Base-by-base conservation (phyloP, 1,140 invertebrate species). In the Trichonephila clavipes region DNA sequence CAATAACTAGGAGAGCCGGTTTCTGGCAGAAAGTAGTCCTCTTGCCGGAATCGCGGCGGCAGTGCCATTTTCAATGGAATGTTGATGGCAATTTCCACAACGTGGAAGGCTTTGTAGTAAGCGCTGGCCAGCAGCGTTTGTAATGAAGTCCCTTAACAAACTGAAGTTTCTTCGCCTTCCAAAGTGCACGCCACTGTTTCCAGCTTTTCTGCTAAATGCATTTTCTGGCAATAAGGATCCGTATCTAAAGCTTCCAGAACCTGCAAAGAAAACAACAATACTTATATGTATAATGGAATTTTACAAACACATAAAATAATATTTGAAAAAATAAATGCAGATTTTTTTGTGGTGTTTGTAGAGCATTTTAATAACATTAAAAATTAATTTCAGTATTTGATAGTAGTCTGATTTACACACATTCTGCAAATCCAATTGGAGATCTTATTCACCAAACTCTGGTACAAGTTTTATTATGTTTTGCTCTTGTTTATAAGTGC, bases 111-210 rank as follows among this genome's bases (percentile, higher is more conserved):
- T 28, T 93, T 28, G 62, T 61, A 69, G 19, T 91, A 21, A 59
- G 18, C 24, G 92, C 92, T 94, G 92, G 58, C 92, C 92, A 89
- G 92, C 92, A 94, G 92, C 92, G 44, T 72, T 87, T 59, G 24
- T n/a, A 83, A 51, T 64, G 28, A 14, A 83, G 24, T 82, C 19
- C 8, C 77, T 86, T 95, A 95, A 88, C 95, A 95, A 72, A 94
- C 95, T 88, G 92, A 95, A 62, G 90, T 95, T 93, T 94, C 95
- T 94, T 94, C 95, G 77, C 82, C 95, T 94, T 98, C 98, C 95
- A 98, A 97, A 93, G 98, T 98, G 96, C 97, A 98, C 88, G 98
- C 98, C 95, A 98, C 98, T 96, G 98, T 98, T 96, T 98, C 98
- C 95, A 99, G 96, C 96, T 98, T 98, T 96, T 98, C 98, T 92